Evolutionary conservation across 37 sponge, comb jelly and placozoan species (phyloP).

Genomic region (Cladorhizidae sp.): DNA sequence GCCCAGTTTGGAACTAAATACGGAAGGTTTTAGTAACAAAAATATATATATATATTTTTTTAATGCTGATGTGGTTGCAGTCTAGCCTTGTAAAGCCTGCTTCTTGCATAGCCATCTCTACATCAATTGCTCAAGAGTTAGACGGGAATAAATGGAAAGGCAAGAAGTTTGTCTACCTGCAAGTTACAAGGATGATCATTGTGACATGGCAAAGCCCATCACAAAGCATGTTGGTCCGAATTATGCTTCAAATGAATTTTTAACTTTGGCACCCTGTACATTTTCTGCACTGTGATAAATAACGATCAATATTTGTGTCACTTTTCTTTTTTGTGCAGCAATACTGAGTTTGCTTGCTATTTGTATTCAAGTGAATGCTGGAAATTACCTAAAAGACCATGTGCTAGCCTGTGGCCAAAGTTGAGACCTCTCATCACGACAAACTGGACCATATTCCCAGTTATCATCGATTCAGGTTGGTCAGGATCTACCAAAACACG

Average conservation of each 20-base stretch:
- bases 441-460: slow-evolving; percentile 62
- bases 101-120: too few species aligned
- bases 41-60: too few species aligned
- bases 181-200: too few species aligned
- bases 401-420: slow-evolving; percentile 54
- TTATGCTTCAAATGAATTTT: neutral
- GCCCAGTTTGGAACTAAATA: too few species aligned
- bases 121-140: too few species aligned
- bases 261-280: neutral
- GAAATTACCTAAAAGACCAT: slow-evolving; percentile 73
- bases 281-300: neutral
- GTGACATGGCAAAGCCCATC: too few species aligned
- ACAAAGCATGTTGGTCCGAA: neutral
- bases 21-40: too few species aligned
- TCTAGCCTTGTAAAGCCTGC: too few species aligned
- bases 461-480: neutral
- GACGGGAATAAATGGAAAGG: too few species aligned
- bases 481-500: slow-evolving; percentile 7
- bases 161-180: too few species aligned
- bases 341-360: neutral
- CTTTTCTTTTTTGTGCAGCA: neutral
- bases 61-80: too few species aligned
- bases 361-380: neutral
- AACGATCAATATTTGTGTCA: too few species aligned
- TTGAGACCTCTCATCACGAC: slow-evolving; percentile 64